Evolutionary conservation across 2,797 vertebrate genomes (phyloP).

Genomic region (Limosa lapponica): DNA sequence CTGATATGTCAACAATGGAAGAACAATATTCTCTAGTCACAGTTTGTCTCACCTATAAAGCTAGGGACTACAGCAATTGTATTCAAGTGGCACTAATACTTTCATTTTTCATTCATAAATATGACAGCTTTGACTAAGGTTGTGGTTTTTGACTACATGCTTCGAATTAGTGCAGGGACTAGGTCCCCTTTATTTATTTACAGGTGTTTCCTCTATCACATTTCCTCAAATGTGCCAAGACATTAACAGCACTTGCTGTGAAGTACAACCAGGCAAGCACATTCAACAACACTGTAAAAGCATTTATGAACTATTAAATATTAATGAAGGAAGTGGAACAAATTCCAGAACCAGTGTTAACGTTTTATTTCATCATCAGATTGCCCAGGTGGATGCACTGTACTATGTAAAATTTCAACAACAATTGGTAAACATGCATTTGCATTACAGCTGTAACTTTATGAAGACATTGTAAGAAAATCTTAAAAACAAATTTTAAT

Average conservation of each 20-base stretch:
- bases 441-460: neutral
- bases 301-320: neutral
- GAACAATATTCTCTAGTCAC: slow-evolving; percentile 26
- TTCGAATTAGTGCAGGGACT: neutral
- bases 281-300: neutral
- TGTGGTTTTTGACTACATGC: neutral
- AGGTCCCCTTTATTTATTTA: neutral
- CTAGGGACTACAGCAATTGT: neutral
- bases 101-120: neutral
- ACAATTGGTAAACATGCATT: neutral
- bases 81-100: neutral
- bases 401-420: rapidly evolving
- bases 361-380: neutral
- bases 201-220: neutral
- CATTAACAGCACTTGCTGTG: neutral
- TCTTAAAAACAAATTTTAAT: neutral
- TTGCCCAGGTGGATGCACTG: neutral
- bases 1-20: neutral
- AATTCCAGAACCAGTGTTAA: neutral
- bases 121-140: neutral
- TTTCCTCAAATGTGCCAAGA: neutral
- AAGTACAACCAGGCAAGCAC: neutral
- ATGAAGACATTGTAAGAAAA: neutral
- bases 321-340: neutral
- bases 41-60: neutral